These are phyloP conservation scores for Drosophila sechellia DNA, from an alignment of 1,140 invertebrate genomes.

Conservation along the genomic window DNA sequence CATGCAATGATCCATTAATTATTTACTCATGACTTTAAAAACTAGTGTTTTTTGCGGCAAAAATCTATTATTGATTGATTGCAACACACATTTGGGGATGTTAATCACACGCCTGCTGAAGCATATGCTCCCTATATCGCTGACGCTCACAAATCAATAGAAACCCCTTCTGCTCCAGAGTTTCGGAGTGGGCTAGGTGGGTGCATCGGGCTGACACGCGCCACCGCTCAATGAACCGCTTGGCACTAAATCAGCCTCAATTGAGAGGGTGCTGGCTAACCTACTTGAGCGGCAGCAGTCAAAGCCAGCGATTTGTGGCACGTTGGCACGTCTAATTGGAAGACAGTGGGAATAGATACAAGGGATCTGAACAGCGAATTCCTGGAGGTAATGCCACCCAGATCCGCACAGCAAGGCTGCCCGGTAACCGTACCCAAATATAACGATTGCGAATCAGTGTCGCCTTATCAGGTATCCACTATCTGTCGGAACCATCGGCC, in stretches of 20 bases:
- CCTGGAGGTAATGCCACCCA: conserved; percentile 6
- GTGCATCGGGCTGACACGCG: conserved; percentile 45
- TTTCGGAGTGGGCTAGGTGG: conserved; percentile 27
- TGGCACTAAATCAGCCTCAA: conserved; percentile 48
- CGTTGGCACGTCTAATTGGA: conserved; percentile 49
- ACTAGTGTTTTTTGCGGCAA: background rate
- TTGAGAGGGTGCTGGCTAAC: conserved; percentile 52
- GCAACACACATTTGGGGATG: background rate
- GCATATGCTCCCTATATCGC: background rate
- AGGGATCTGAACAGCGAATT: conserved; percentile 10
- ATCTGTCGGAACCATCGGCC: conserved; percentile 22
- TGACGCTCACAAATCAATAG: conserved; percentile 14
- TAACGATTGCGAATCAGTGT: conserved; percentile 2
- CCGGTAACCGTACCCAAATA: background rate
- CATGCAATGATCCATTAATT: background rate
- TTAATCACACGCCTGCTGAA: too few relatives aligned
- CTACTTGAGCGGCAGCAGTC: conserved; percentile 48
- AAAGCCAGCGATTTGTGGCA: conserved; percentile 42
- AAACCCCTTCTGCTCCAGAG: conserved; percentile 2
- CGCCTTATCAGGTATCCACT: conserved; percentile 24
- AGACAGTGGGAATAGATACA: conserved; percentile 32
- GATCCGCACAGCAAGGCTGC: conserved; percentile 28
- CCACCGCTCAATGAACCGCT: conserved; percentile 45
- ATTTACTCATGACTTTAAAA: background rate
- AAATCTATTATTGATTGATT: background rate